Conservation (phyloP, 1,140 invertebrate genomes). For the Drosophila novamexicana region DNA sequence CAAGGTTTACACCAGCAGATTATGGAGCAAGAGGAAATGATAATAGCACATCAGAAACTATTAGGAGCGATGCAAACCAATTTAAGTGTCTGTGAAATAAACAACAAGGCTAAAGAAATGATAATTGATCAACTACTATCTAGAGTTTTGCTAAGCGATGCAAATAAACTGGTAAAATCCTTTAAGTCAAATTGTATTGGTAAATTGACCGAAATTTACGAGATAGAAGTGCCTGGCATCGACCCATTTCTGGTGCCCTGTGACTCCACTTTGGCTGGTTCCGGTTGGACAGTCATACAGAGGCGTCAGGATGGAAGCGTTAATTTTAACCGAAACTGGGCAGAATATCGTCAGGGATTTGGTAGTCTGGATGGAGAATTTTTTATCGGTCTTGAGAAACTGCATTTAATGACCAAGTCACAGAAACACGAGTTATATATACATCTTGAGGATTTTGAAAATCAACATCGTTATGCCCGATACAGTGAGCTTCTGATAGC, state of each 20-base stretch:
- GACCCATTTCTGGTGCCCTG: conserved; percentile 14
- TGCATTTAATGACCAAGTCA: conserved; percentile 16
- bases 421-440: conserved; percentile 18
- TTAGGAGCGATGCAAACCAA: not conserved
- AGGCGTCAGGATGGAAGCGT: conserved; percentile 16
- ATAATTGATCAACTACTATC: not conserved
- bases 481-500: conserved; percentile 16
- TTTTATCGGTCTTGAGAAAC: conserved; percentile 31
- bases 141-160: not conserved
- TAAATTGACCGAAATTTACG: conserved; percentile 3
- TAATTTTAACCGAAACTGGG: conserved; percentile 20
- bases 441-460: not conserved
- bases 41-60: not conserved
- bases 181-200: conserved; percentile 1
- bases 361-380: conserved; percentile 20
- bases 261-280: conserved; percentile 3
- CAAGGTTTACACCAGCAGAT: not conserved
- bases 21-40: not conserved
- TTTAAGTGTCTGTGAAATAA: not conserved
- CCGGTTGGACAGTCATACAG: conserved; percentile 25
- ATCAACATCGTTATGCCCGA: conserved; percentile 4
- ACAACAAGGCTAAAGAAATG: not conserved
- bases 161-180: not conserved
- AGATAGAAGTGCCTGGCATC: conserved; percentile 13
- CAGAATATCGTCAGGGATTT: conserved; percentile 18